Conservation (phyloP, 1,140 invertebrate species). For the Bradysia coprophila region DNA sequence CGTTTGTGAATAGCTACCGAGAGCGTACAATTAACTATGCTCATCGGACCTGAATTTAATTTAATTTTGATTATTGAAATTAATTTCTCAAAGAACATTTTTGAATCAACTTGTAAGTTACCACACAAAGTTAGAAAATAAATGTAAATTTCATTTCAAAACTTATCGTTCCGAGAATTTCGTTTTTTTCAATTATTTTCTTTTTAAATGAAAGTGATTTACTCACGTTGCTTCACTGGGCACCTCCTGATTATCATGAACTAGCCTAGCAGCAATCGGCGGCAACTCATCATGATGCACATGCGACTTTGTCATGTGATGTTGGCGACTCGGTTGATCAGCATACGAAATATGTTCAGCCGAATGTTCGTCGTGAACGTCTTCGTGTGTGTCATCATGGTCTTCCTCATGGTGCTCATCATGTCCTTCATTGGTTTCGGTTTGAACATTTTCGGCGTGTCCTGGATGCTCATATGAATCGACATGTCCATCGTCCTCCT, state of each 20-base stretch:
- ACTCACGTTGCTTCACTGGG: slow-evolving; percentile 19
- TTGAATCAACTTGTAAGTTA: no score
- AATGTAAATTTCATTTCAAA: no score
- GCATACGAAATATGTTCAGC: neutral
- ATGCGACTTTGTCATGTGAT: neutral
- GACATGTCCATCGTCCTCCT: neutral
- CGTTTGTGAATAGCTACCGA: no score
- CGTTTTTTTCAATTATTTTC: no score
- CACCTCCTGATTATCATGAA: slow-evolving; percentile 7
- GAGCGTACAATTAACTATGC: no score
- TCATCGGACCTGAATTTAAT: no score
- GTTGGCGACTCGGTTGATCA: neutral
- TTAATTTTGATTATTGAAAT: no score
- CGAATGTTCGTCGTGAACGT: neutral
- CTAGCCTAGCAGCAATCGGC: slow-evolving; percentile 13
- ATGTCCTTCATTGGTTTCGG: neutral
- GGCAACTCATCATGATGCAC: slow-evolving; percentile 17
- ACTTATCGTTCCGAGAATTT: no score
- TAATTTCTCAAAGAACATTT: no score
- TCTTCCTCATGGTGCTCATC: neutral
- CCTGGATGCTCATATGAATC: neutral
- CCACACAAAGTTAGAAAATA: no score
- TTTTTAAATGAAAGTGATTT: no score
- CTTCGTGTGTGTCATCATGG: neutral
- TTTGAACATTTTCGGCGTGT: neutral